phyloP scores from a whole-genome alignment of 2,888 invertebrate species.

The Mimachlamys varia region DNA sequence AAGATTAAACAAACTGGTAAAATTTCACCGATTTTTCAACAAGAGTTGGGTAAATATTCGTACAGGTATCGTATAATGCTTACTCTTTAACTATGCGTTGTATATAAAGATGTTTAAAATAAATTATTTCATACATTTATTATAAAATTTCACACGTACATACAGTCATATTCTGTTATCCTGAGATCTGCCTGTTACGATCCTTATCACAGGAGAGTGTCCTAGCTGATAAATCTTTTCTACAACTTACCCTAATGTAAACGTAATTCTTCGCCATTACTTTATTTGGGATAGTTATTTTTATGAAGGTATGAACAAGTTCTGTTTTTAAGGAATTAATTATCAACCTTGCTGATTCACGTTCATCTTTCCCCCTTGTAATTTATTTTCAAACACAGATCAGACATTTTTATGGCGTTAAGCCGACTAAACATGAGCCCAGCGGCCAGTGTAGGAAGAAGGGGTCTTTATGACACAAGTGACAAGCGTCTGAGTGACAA shows the following conservation, averaged over 20 bases:
- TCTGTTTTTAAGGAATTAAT: neutral
- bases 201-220: neutral
- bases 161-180: slow-evolving; percentile 31
- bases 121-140: slow-evolving; percentile 31
- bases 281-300: neutral
- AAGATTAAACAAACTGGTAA: no score
- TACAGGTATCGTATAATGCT: neutral
- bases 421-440: neutral
- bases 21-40: no score
- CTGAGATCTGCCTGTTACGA: neutral
- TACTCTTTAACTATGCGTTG: neutral
- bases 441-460: slow-evolving; percentile 19
- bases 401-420: neutral
- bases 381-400: neutral
- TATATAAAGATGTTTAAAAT: neutral
- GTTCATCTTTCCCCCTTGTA: neutral
- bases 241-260: neutral
- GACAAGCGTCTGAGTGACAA: slow-evolving; percentile 33
- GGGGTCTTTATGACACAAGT: slow-evolving; percentile 32
- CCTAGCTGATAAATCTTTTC: neutral
- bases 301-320: neutral
- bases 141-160: slow-evolving; percentile 29
- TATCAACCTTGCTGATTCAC: neutral
- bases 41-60: no score
- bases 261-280: neutral